Base-by-base conservation (phyloP, 2,113 vertebrate species). In the Callipepla californica region DNA sequence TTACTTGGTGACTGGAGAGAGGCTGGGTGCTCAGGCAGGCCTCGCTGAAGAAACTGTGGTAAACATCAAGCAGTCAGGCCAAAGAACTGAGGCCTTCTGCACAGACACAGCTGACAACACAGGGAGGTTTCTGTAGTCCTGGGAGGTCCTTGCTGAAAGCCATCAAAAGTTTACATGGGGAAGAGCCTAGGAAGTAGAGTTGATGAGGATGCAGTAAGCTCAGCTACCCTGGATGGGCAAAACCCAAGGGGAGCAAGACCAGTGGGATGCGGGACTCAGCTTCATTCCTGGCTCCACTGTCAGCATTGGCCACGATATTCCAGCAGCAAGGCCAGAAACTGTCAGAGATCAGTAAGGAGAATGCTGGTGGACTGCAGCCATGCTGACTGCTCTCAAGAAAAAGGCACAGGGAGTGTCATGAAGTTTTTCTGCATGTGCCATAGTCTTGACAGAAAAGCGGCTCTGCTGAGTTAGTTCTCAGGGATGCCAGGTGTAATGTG, bases 11-110 rank as follows among this genome's bases (percentile, higher is more conserved):
- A 48, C 76, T 53, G 36, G 48, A 30, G 23, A 45, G 69, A 67
- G 50, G n/a, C 19, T 62, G 63, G 23, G 42, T 34, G 63, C 55
- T 83, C 38, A 30, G 58, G 5, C 18, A 17, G 2, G 7, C 5
- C 42, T 77, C 0, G 0, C 47, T 59, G 12, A 51, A 69, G 26
- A 34, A 83, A 19, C 13, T 8, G 22, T 72, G 30, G 4, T 23
- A 9, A 21, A 1, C 0, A 0, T 44, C 25, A 36, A 38, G 40
- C 6, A 80, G 34, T 9, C 3, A 68, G 28, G 22, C 3, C 48
- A 42, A 81, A 68, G 16, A 32, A 8, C 4, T 45, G 32, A 20
- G 23, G 3, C 38, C 9, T 86, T 55, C 65, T 72, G 38, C 28
- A 34, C 25, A 38, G 58, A 84, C 13, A 42, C 45, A 74, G 18